A percentile compares a stretch with the other conserved stretches of the same genome.
phyloP scores from a whole-genome alignment of 2,113 vertebrate species.

The Motacilla alba region DNA sequence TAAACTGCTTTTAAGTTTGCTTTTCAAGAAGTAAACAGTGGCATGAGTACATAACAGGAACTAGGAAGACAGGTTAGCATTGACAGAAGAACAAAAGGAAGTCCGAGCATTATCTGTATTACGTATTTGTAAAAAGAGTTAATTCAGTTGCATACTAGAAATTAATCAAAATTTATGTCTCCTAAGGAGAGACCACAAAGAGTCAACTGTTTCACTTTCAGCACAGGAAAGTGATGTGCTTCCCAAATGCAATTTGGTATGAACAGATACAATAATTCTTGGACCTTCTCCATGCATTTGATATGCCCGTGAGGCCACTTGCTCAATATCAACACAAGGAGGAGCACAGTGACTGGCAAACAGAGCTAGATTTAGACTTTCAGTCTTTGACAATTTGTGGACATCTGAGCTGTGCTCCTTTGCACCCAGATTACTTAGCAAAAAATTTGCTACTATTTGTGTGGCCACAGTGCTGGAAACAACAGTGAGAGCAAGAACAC shows the following conservation, averaged over 20 bases:
- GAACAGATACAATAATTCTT: not conserved
- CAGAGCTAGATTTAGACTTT: not conserved
- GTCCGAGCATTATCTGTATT: not conserved
- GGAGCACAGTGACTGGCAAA: not conserved
- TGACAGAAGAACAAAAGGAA: not conserved
- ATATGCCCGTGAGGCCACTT: not conserved
- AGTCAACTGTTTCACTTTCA: not conserved
- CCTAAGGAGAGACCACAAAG: not conserved
- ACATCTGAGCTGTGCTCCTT: not conserved
- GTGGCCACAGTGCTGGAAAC: not conserved
- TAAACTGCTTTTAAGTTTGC: not conserved
- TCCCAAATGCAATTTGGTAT: not conserved
- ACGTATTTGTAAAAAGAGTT: not conserved
- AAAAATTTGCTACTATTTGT: not conserved
- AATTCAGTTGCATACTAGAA: not conserved
- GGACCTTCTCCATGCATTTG: not conserved
- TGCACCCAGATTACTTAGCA: not conserved
- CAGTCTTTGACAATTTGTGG: not conserved
- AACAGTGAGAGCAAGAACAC: accelerated
- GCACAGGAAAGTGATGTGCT: not conserved
- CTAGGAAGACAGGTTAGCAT: not conserved
- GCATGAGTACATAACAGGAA: not conserved
- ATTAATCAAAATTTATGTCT: not conserved
- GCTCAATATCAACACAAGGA: not conserved
- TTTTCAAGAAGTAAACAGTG: not conserved